Conservation (phyloP, 1,140 invertebrate genomes). For the Octopus bimaculoides region DNA sequence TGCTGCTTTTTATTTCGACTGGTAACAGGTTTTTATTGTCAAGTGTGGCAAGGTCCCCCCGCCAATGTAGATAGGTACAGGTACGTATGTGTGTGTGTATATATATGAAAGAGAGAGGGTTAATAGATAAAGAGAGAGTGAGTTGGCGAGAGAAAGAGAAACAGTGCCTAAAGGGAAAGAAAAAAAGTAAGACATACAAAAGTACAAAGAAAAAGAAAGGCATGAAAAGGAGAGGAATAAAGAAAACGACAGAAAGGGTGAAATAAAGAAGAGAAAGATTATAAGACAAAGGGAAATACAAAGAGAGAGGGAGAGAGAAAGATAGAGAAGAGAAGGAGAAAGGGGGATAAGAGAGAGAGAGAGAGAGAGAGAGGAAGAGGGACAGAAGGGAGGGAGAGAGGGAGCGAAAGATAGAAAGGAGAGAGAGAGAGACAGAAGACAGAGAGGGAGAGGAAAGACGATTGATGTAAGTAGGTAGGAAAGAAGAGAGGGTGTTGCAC, state of each 20-base stretch:
- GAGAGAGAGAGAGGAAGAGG: not conserved
- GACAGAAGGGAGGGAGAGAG: not conserved
- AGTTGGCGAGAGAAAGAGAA: not conserved
- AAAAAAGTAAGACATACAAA: not conserved
- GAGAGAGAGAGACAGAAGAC: not conserved
- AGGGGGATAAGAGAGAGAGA: not conserved
- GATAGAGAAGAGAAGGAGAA: not conserved
- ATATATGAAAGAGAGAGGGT: not conserved
- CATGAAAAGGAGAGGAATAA: not conserved
- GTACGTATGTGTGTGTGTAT: not conserved
- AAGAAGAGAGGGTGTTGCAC: not conserved
- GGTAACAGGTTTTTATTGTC: too few species aligned
- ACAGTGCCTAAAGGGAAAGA: not conserved
- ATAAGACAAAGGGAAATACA: not conserved
- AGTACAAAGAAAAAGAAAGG: not conserved
- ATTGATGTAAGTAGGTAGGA: not conserved
- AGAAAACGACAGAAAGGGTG: not conserved
- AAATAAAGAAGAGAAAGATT: not conserved
- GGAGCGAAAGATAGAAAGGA: not conserved
- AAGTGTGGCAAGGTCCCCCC: too few species aligned
- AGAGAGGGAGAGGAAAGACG: not conserved
- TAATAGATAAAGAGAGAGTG: not conserved
- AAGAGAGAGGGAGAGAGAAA: not conserved
- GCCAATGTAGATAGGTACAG: not conserved
- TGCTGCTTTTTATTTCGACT: too few species aligned